These are phyloP conservation scores for Xylota segnis DNA, from an alignment of 2,888 invertebrate species.

Conservation along the genomic window DNA sequence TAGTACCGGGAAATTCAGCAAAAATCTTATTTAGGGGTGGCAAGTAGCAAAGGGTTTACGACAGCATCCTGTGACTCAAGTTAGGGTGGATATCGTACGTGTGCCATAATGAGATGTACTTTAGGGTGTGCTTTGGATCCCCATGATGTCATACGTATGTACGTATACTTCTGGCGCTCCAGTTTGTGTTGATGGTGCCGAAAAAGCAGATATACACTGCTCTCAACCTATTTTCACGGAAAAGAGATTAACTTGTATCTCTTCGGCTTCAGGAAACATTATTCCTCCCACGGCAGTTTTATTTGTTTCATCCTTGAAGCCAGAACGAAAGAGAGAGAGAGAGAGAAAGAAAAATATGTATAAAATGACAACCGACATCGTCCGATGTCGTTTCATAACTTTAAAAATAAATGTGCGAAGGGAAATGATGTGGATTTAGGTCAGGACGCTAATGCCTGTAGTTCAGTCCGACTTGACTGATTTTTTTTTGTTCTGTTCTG, in stretches of 20 bases:
- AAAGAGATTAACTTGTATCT: conserved; percentile 57
- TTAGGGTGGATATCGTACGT: conserved; percentile 29
- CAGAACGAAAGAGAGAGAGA: neutral
- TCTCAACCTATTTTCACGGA: conserved; percentile 19
- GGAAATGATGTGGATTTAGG: conserved; percentile 65
- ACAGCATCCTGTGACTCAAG: conserved; percentile 24
- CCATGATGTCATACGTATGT: conserved; percentile 41
- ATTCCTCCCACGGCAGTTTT: conserved; percentile 21
- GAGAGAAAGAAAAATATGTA: neutral
- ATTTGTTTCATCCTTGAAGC: conserved; percentile 9
- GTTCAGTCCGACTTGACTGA: conserved; percentile 22
- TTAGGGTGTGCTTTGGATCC: conserved; percentile 40
- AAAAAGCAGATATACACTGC: conserved; percentile 10
- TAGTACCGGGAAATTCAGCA: conserved; percentile 26
- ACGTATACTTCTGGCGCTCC: neutral
- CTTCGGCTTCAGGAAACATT: conserved; percentile 30
- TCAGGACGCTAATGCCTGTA: conserved; percentile 62
- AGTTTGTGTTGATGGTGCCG: neutral
- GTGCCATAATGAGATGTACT: conserved; percentile 54
- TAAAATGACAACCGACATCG: neutral
- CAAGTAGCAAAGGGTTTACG: conserved; percentile 19
- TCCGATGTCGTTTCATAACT: conserved; percentile 35
- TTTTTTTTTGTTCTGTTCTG: neutral
- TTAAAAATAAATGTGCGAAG: conserved; percentile 33
- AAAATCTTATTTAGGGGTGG: conserved; percentile 46